phyloP scores from a whole-genome alignment of 2,888 invertebrate genomes.

The Eristalis tenax region DNA sequence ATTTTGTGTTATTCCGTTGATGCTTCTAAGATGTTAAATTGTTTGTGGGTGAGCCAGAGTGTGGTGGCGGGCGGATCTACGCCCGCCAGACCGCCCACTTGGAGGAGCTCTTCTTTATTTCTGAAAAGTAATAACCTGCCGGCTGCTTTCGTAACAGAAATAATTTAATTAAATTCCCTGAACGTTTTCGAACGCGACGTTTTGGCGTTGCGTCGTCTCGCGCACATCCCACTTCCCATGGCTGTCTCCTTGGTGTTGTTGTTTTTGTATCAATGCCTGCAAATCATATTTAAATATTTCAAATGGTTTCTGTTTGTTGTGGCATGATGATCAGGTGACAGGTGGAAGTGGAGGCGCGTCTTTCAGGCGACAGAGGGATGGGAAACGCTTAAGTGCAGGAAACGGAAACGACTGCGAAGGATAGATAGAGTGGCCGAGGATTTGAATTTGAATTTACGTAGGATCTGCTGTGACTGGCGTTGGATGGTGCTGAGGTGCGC shows the following conservation, averaged over 20 bases:
- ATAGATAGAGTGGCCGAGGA: not conserved
- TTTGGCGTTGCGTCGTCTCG: constrained; percentile 3
- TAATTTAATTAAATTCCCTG: constrained; percentile 69
- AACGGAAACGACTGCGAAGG: constrained; percentile 33
- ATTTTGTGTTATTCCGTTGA: constrained; percentile 60
- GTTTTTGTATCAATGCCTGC: constrained; percentile 47
- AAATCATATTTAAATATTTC: constrained; percentile 69
- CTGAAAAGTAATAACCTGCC: constrained; percentile 58
- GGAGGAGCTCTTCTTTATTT: constrained; percentile 40
- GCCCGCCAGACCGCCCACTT: not conserved
- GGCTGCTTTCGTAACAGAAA: constrained; percentile 62
- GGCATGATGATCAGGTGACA: constrained; percentile 39
- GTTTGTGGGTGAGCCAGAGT: constrained; percentile 26
- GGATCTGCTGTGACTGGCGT: not conserved
- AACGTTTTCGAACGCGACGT: constrained; percentile 43
- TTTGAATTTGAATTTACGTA: not conserved
- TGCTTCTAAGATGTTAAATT: constrained; percentile 52
- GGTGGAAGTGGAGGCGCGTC: constrained; percentile 2
- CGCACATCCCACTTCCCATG: not conserved
- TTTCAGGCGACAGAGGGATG: not conserved
- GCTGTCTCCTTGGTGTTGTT: constrained; percentile 1
- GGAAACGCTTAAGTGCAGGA: constrained; percentile 59
- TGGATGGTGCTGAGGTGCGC: not conserved
- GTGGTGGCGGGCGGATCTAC: not conserved
- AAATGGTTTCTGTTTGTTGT: constrained; percentile 56